A percentile compares a stretch with the other conserved stretches of the same genome.
Evolutionary conservation across 2,888 invertebrate genomes (phyloP).

Genomic region (Dynastes hyllus): DNA sequence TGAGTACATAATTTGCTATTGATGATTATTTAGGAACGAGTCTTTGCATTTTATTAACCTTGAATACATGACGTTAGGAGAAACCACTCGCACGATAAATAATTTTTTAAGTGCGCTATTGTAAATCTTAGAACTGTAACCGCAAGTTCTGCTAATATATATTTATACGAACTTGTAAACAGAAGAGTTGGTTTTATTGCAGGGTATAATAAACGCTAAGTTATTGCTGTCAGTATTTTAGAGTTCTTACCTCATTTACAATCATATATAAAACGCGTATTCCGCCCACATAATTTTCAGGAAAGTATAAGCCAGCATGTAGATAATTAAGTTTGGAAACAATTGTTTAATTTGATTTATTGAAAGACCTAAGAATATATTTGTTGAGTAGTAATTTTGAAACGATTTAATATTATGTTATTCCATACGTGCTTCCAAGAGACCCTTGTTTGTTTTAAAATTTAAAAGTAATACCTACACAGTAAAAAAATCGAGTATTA

Average conservation of each 20-base stretch:
- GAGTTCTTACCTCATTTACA: conserved; percentile 14
- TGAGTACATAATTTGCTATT: conserved; percentile 46
- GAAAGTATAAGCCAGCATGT: too few relatives aligned
- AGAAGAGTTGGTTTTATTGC: conserved; percentile 19
- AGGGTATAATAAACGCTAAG: conserved; percentile 29
- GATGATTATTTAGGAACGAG: conserved; percentile 40
- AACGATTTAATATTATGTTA: not conserved
- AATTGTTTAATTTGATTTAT: too few relatives aligned
- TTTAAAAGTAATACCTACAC: too few relatives aligned
- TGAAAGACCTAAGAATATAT: too few relatives aligned
- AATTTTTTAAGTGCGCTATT: conserved; percentile 47
- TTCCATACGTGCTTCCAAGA: too few relatives aligned
- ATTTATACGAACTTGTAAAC: conserved; percentile 27
- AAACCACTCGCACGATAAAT: conserved; percentile 49
- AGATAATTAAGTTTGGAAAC: too few relatives aligned
- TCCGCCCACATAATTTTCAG: too few relatives aligned
- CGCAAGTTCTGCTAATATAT: conserved; percentile 37
- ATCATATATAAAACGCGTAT: too few relatives aligned
- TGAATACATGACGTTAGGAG: conserved; percentile 43
- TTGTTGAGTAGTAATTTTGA: too few relatives aligned
- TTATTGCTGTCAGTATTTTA: conserved; percentile 26
- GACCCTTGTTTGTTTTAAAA: too few relatives aligned
- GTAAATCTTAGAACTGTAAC: conserved; percentile 45
- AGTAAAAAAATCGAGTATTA: too few relatives aligned
- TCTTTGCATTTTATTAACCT: conserved; percentile 50